These are phyloP conservation scores for Paradoxurus hermaphroditus DNA, from an alignment of 2,113 vertebrate genomes.

Conservation along the genomic window DNA sequence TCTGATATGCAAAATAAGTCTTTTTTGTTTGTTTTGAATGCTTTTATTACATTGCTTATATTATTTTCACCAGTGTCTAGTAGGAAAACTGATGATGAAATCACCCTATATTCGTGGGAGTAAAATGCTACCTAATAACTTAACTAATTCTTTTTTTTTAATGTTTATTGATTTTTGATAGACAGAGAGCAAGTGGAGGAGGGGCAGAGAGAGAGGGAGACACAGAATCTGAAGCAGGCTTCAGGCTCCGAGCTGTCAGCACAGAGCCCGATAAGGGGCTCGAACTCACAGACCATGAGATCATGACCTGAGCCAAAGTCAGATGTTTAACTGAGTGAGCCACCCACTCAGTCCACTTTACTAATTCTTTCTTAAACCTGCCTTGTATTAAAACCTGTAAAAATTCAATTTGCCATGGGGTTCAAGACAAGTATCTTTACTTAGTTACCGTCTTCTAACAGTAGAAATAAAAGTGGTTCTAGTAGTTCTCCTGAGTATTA, in stretches of 20 bases:
- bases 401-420: not conserved
- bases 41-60: not conserved
- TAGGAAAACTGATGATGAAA: not conserved
- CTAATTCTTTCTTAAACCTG: not conserved
- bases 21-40: not conserved
- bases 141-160: not conserved
- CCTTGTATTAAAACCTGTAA: not conserved
- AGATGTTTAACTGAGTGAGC: too few relatives aligned
- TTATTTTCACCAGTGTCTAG: not conserved
- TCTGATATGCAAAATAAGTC: not conserved
- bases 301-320: too few relatives aligned
- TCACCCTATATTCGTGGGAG: not conserved
- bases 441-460: not conserved
- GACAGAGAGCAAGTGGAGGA: too few relatives aligned
- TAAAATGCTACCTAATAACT: not conserved
- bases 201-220: too few relatives aligned
- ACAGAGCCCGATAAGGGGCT: too few relatives aligned
- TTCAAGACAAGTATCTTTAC: not conserved
- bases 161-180: too few relatives aligned
- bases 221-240: too few relatives aligned
- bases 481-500: not conserved
- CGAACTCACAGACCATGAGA: too few relatives aligned
- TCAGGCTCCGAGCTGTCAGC: too few relatives aligned
- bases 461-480: conserved; percentile 4
- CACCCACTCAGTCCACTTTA: not conserved